Conservation (phyloP, 2,888 invertebrate species). For the Thalpophila matura region DNA sequence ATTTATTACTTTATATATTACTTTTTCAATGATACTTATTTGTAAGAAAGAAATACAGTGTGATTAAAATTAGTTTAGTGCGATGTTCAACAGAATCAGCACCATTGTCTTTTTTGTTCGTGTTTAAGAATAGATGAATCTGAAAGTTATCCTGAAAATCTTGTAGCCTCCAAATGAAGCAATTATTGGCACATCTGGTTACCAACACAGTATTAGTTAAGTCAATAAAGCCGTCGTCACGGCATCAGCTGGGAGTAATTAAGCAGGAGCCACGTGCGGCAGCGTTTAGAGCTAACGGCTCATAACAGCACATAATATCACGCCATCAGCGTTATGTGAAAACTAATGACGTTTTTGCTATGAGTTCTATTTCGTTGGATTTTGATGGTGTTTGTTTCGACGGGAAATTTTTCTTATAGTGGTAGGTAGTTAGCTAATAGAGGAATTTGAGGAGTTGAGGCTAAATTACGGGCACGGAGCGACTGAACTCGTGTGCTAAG, state of each 20-base stretch:
- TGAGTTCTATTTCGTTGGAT: slow-evolving; percentile 2
- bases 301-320: slow-evolving; percentile 34
- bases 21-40: no score
- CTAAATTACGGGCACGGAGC: no score
- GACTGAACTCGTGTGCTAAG: no score
- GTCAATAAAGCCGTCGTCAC: slow-evolving; percentile 17
- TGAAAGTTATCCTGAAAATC: not conserved
- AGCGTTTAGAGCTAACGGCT: slow-evolving; percentile 49
- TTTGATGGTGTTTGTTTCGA: slow-evolving; percentile 30
- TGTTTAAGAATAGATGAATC: not conserved
- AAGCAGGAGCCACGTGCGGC: slow-evolving; percentile 44
- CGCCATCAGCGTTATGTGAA: slow-evolving; percentile 19
- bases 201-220: not conserved
- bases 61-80: no score
- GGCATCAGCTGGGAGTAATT: slow-evolving; percentile 42
- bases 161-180: not conserved
- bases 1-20: no score
- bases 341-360: slow-evolving; percentile 28
- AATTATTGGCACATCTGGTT: not conserved
- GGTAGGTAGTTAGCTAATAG: not conserved
- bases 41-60: no score
- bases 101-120: not conserved
- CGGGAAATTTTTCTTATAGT: not conserved
- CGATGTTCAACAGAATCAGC: no score
- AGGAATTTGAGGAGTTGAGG: no score